Evolutionary conservation across 2,888 invertebrate genomes (phyloP), one percentile per base, ranked within the genome.

Genomic region (Aphelenchoides bicaudatus): DNA sequence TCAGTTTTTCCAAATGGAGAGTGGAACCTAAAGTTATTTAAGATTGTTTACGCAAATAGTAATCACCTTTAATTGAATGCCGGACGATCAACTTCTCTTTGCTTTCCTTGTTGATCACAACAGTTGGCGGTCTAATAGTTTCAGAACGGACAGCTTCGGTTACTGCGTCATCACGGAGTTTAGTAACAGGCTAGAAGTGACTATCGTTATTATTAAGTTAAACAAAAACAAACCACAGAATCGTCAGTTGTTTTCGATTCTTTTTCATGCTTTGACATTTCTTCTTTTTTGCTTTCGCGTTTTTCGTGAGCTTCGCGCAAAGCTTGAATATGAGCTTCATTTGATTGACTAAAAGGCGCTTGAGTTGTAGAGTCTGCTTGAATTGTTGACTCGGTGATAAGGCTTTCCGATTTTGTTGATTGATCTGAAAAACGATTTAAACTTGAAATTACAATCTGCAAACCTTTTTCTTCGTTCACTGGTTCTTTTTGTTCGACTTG

Each of bases 121-220:
- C 52, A 23, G 52, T 51, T 28, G 52, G 38, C 2, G 52, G 52
- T 3, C 29, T 34, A 13, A 51, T 34, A 16, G 52, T 51, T 39
- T 19, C 21, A 19, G 43, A 43, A 8, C 10, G 43, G 23, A 43
- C 25, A 8, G 43, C 43, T 6, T 10, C 43, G 10, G 10, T 8
- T 6, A 43, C 43, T 8, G 43, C 16, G 10, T 19, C 21, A n/a
- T n/a, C n/a, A n/a, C n/a, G n/a, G n/a, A n/a, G n/a, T n/a, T n/a
- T n/a, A n/a, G n/a, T n/a, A 25, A 8, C 16, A 25, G 21, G 43
- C 8, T 25, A 34, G 34, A 34, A 13, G 13, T 13, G 16, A 34
- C 34, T 13, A 13, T 13, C 34, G 34, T 13, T 34, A 34, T 13
- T 16, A 34, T 34, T 34, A 13, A 13, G 34, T 34, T 16, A 13